These are phyloP conservation scores for Peromyscus eremicus DNA, from an alignment of 2,797 vertebrate species.

Conservation along the genomic window DNA sequence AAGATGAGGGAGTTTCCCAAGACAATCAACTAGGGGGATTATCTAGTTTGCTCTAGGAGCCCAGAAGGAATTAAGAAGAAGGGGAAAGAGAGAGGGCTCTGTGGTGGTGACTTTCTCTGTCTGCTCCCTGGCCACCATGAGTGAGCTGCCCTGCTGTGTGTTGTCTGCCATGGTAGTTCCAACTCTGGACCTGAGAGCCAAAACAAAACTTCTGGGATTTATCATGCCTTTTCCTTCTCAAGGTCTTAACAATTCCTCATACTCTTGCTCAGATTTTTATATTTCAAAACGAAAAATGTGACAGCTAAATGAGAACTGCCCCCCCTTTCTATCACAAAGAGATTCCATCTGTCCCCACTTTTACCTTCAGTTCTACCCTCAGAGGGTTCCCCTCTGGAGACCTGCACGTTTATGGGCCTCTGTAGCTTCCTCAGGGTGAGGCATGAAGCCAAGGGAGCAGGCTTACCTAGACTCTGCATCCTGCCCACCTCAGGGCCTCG, in stretches of 20 bases:
- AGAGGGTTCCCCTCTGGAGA: neutral
- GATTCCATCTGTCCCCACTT: neutral
- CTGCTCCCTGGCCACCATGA: neutral
- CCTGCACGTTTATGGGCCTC: neutral
- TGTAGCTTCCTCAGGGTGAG: neutral
- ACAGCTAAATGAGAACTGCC: neutral
- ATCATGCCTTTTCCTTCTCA: neutral
- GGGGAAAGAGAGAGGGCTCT: neutral
- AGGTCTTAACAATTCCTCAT: neutral
- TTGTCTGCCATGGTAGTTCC: neutral
- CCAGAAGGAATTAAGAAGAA: neutral
- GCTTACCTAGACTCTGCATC: neutral
- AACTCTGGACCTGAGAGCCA: neutral
- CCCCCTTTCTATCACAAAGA: neutral
- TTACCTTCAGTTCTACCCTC: neutral
- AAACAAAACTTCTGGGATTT: neutral
- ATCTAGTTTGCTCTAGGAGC: neutral
- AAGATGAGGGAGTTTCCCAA: neutral
- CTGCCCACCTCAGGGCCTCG: neutral
- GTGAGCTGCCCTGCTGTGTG: neutral
- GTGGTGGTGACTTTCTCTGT: neutral
- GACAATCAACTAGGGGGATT: neutral
- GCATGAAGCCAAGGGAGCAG: neutral
- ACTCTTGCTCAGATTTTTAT: neutral
- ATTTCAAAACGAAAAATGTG: conserved; percentile 23